Evolutionary conservation across 2,797 vertebrate genomes (phyloP).

Genomic region (Ctenopoma kingsleyae): DNA sequence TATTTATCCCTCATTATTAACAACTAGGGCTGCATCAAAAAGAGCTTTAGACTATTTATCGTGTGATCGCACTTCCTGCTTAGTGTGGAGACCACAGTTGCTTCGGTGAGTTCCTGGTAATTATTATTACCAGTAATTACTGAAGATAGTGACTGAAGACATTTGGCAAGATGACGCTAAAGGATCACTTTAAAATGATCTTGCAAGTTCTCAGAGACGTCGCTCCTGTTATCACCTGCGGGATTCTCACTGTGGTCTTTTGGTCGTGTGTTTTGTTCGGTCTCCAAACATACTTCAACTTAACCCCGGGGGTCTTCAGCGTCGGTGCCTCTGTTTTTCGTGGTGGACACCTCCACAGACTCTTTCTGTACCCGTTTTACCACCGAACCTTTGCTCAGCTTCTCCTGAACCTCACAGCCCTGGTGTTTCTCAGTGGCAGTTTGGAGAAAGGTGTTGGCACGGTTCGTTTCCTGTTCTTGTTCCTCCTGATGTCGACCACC

Average conservation of each 20-base stretch:
- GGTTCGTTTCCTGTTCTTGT: slow-evolving; percentile 70
- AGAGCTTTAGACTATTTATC: background rate
- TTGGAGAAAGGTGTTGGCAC: slow-evolving; percentile 78
- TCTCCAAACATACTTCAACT: slow-evolving; percentile 40
- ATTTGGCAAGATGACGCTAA: slow-evolving; percentile 9
- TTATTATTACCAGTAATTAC: background rate
- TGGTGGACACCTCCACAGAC: slow-evolving; percentile 65
- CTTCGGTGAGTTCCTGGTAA: background rate
- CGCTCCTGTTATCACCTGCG: slow-evolving; percentile 56
- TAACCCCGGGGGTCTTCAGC: slow-evolving; percentile 49
- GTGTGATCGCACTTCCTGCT: background rate
- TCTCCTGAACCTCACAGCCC: slow-evolving; percentile 47
- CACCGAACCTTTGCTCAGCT: slow-evolving; percentile 66
- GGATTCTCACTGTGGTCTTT: slow-evolving; percentile 45
- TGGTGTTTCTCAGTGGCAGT: slow-evolving; percentile 67
- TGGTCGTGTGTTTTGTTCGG: slow-evolving; percentile 59
- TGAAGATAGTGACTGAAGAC: background rate
- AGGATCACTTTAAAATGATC: slow-evolving; percentile 21
- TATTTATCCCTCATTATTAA: background rate
- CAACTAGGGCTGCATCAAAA: background rate
- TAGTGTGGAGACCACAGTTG: background rate
- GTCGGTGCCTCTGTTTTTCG: slow-evolving; percentile 65
- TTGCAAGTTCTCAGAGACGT: slow-evolving; percentile 38
- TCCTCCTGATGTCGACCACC: slow-evolving; percentile 64
- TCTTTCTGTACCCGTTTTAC: slow-evolving; percentile 63